Evolutionary conservation across 2,797 vertebrate genomes (phyloP).

Genomic region (Loriculus beryllinus): DNA sequence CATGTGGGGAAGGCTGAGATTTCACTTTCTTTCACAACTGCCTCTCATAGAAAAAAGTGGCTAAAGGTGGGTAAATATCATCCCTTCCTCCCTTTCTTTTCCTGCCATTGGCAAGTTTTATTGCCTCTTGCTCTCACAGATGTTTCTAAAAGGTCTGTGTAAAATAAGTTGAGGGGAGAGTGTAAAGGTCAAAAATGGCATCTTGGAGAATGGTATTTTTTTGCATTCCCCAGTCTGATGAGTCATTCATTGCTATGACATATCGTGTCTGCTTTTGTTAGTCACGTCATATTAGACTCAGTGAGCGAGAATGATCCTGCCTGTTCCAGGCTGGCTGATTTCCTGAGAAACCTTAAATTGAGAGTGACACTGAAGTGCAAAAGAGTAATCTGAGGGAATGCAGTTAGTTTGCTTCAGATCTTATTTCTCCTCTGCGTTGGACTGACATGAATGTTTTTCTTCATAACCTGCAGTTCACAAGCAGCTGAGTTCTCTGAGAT

Average conservation of each 20-base stretch:
- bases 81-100: not conserved
- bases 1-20: no score
- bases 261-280: constrained; percentile 64
- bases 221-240: constrained; percentile 31
- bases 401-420: constrained; percentile 55
- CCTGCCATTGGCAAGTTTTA: not conserved
- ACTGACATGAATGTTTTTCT: constrained; percentile 61
- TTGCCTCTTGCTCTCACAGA: not conserved
- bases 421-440: constrained; percentile 46
- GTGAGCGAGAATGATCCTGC: constrained; percentile 19
- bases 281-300: constrained; percentile 61
- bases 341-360: constrained; percentile 24
- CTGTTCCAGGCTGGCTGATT: constrained; percentile 35
- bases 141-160: not conserved
- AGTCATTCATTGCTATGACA: constrained; percentile 65
- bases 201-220: constrained; percentile 4
- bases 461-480: constrained; percentile 57
- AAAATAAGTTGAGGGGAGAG: not conserved
- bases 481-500: constrained; percentile 52
- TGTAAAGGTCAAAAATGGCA: constrained; percentile 47
- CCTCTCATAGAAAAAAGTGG: no score
- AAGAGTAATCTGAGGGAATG: constrained; percentile 65
- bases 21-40: no score
- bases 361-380: constrained; percentile 65
- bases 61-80: not conserved